Conservation (phyloP, 2,888 invertebrate species). For the Luperina nickerlii region DNA sequence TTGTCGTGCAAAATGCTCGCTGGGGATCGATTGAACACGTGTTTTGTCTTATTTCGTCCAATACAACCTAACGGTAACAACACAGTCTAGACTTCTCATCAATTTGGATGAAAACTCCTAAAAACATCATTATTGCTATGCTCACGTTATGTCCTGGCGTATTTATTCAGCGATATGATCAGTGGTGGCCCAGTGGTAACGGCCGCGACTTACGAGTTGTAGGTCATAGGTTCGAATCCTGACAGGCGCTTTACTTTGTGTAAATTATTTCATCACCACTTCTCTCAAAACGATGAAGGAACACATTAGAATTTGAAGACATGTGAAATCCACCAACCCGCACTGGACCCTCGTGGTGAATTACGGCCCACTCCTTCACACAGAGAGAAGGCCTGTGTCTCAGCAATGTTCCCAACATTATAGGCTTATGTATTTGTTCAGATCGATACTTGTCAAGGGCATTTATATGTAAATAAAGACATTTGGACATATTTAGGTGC, state of each 20-base stretch:
- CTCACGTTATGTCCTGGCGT: constrained; percentile 29
- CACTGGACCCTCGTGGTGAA: not conserved
- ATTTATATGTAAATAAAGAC: constrained; percentile 59
- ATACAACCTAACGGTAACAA: constrained; percentile 31
- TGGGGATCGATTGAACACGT: constrained; percentile 68
- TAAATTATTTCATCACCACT: not conserved
- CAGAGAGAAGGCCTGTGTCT: not conserved
- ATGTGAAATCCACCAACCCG: not conserved
- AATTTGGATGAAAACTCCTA: constrained; percentile 53
- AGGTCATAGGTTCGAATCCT: not conserved
- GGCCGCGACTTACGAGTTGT: not conserved
- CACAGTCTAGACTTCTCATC: constrained; percentile 63
- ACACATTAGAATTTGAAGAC: not conserved
- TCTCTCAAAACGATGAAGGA: not conserved
- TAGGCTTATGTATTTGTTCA: constrained; percentile 9
- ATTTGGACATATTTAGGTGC: constrained; percentile 64
- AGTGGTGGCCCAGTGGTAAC: not conserved
- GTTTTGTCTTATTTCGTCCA: constrained; percentile 63
- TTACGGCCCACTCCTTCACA: not conserved
- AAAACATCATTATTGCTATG: constrained; percentile 49
- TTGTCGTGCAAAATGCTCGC: constrained; percentile 69
- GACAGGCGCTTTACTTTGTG: not conserved
- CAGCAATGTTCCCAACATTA: not conserved
- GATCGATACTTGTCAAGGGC: constrained; percentile 55
- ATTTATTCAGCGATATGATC: constrained; percentile 21